phyloP scores from a whole-genome alignment of 35 echinoderm and acorn worm genomes.

The Apostichopus parvimensis region DNA sequence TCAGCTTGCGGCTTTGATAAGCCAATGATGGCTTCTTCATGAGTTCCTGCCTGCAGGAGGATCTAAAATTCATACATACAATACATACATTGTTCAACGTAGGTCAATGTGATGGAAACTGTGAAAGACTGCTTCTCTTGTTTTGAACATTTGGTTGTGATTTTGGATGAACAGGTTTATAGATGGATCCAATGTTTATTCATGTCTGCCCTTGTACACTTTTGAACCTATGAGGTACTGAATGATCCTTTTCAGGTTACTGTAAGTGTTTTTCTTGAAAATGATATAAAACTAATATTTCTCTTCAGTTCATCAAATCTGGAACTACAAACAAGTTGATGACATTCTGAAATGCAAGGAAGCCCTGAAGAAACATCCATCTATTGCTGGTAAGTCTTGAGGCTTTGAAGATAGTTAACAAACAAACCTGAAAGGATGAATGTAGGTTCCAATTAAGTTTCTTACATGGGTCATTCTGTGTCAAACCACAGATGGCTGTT shows the following conservation, averaged over 20 bases:
- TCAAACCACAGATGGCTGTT: too few species aligned
- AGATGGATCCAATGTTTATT: not conserved
- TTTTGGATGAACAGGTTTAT: too few species aligned
- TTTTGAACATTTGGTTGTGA: too few species aligned
- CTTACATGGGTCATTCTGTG: too few species aligned
- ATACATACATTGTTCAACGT: too few species aligned
- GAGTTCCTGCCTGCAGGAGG: too few species aligned
- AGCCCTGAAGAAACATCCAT: constrained; percentile 11
- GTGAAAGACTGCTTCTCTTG: not conserved
- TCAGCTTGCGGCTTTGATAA: too few species aligned
- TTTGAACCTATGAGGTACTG: not conserved
- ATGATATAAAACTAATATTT: not conserved
- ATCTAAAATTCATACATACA: too few species aligned
- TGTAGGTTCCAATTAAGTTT: too few species aligned
- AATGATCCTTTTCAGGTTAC: not conserved
- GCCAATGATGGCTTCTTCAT: too few species aligned
- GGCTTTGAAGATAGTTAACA: not conserved
- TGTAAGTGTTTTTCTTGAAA: not conserved
- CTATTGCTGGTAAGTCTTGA: not conserved
- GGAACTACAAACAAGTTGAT: constrained; percentile 35
- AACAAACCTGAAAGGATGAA: too few species aligned
- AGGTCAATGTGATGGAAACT: not conserved
- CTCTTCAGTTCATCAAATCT: constrained; percentile 36
- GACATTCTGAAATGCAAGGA: constrained; percentile 8
- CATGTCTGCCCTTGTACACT: not conserved